Percentiles rank a stretch among this genome's conserved stretches.
Evolutionary conservation across 2,797 vertebrate genomes (phyloP).

Genomic region (Euthynnus affinis): DNA sequence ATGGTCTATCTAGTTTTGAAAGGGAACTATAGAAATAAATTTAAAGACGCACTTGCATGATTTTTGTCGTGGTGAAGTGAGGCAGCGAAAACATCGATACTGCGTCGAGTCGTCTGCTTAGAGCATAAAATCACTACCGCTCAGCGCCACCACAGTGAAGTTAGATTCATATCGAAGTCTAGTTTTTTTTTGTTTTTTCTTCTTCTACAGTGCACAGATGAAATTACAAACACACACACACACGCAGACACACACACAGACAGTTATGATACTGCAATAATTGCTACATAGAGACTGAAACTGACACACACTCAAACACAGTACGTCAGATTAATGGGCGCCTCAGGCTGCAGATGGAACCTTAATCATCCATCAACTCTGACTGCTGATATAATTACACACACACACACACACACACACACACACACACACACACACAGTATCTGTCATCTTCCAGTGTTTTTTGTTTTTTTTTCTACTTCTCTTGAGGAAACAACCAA

Average conservation of each 20-base stretch:
- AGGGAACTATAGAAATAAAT: too few species aligned
- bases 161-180: not conserved
- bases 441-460: conserved; percentile 12
- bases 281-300: conserved; percentile 17
- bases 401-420: conserved; percentile 29
- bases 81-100: too few species aligned
- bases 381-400: conserved; percentile 37
- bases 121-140: too few species aligned
- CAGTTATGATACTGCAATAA: conserved; percentile 19
- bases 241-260: not conserved
- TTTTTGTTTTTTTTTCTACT: conserved; percentile 19
- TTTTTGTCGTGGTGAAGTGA: too few species aligned
- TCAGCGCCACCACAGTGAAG: not conserved
- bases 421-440: conserved; percentile 19
- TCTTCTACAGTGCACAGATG: not conserved
- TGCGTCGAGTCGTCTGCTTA: not conserved
- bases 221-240: not conserved
- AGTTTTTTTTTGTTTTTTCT: too few species aligned
- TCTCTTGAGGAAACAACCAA: conserved; percentile 40
- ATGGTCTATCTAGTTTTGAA: too few species aligned
- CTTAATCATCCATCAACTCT: conserved; percentile 43
- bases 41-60: too few species aligned
- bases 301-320: conserved; percentile 10
- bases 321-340: conserved; percentile 21
- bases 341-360: conserved; percentile 30